Evolutionary conservation across 1,140 invertebrate species (phyloP).

Genomic region (Druon quercuslanigerum): DNA sequence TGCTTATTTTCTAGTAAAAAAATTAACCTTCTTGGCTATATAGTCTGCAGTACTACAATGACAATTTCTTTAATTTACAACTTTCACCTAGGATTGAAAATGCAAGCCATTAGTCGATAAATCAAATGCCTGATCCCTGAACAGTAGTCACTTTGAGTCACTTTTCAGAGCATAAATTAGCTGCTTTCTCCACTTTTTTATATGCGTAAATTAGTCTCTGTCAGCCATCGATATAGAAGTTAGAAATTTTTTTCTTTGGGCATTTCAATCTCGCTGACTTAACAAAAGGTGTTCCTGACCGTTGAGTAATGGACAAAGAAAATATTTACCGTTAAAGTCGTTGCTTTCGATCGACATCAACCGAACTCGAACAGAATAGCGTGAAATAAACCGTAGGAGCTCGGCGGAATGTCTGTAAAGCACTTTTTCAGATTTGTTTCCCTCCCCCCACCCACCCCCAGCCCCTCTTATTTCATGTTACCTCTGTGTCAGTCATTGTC

Average conservation of each 20-base stretch:
- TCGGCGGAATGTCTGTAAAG: constrained; percentile 42
- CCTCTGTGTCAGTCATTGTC: constrained; percentile 1
- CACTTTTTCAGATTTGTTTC: constrained; percentile 37
- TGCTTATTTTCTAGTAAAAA: too few relatives aligned
- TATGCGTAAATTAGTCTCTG: not conserved
- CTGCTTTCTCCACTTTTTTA: too few relatives aligned
- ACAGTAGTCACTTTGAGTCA: too few relatives aligned
- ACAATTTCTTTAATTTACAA: too few relatives aligned
- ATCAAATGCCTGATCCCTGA: too few relatives aligned
- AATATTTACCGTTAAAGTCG: constrained; percentile 50
- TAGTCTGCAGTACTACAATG: too few relatives aligned
- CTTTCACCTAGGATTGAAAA: too few relatives aligned
- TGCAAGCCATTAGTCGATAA: too few relatives aligned
- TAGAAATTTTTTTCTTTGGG: not conserved
- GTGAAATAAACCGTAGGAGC: constrained; percentile 41
- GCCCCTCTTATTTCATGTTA: not conserved
- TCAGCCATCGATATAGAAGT: not conserved
- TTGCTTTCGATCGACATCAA: constrained; percentile 43
- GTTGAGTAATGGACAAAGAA: constrained; percentile 32
- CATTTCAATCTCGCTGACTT: not conserved
- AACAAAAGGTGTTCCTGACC: constrained; percentile 35
- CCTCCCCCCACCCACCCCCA: too few relatives aligned
- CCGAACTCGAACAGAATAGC: constrained; percentile 37
- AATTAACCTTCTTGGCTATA: too few relatives aligned
- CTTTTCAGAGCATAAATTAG: too few relatives aligned